These are phyloP conservation scores for Drosophila macrospina DNA, from an alignment of 2,888 invertebrate genomes.

Conservation along the genomic window DNA sequence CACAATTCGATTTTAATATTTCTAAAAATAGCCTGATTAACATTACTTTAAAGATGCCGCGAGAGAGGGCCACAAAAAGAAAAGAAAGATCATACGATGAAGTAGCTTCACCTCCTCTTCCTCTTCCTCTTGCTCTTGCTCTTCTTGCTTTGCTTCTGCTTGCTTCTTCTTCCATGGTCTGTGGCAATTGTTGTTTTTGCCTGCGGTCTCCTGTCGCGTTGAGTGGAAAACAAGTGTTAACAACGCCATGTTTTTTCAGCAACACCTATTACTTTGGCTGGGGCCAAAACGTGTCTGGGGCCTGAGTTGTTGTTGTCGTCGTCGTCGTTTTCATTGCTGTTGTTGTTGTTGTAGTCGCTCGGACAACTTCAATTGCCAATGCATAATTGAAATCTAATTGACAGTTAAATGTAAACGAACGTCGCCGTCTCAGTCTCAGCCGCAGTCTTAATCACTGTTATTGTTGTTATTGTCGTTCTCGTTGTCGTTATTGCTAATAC, in stretches of 20 bases:
- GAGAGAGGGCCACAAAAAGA: no score
- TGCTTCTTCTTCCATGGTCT: no score
- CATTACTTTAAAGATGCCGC: no score
- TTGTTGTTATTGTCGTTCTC: constrained; percentile 18
- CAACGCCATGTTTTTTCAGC: constrained; percentile 41
- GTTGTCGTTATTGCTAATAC: constrained; percentile 69
- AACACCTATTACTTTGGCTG: constrained; percentile 33
- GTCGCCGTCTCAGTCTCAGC: constrained; percentile 22
- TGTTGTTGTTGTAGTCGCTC: constrained; percentile 40
- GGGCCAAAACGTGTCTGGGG: constrained; percentile 52
- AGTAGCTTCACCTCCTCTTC: neutral
- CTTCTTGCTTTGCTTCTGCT: no score
- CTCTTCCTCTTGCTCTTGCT: no score
- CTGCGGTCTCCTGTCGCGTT: constrained; percentile 19
- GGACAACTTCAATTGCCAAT: constrained; percentile 68
- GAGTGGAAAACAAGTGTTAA: constrained; percentile 55
- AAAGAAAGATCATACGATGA: neutral
- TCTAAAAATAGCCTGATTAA: no score
- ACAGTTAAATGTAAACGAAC: constrained; percentile 76
- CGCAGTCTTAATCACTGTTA: constrained; percentile 5
- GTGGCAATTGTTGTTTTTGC: constrained; percentile 16
- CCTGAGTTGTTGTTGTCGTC: constrained; percentile 25
- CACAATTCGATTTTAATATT: no score
- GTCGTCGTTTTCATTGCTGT: constrained; percentile 20
- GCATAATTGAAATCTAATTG: constrained; percentile 82